Conservation (phyloP, 2,113 vertebrate species). For the Paradoxurus hermaphroditus region DNA sequence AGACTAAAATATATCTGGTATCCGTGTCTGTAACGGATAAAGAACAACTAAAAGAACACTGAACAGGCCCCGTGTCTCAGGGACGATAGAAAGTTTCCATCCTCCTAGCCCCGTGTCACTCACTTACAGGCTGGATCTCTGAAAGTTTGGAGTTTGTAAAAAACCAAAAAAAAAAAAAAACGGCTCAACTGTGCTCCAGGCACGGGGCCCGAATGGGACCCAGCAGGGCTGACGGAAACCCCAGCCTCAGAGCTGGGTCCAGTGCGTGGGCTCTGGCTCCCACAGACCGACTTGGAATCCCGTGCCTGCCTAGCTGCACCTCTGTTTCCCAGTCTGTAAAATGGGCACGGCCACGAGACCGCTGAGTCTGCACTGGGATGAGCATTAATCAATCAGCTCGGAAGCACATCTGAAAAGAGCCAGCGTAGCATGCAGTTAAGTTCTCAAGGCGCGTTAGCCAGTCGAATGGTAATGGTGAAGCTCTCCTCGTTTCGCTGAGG, state of each 20-base stretch:
- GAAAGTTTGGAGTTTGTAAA: not conserved
- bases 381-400: not conserved
- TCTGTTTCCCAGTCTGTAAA: not conserved
- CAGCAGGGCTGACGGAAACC: not conserved
- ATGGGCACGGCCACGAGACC: fast-evolving
- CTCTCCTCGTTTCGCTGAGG: not conserved
- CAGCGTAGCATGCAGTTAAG: not conserved
- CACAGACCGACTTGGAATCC: not conserved
- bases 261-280: not conserved
- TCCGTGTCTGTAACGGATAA: not conserved
- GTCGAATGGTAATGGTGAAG: not conserved
- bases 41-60: not conserved
- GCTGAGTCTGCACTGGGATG: not conserved
- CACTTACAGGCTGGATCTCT: not conserved
- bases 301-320: too few relatives aligned
- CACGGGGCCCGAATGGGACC: fast-evolving
- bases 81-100: not conserved
- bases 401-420: not conserved
- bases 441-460: not conserved
- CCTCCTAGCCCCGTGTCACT: too few relatives aligned
- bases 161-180: not conserved
- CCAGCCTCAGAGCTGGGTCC: not conserved
- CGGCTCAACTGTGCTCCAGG: not conserved
- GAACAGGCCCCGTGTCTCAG: not conserved
- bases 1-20: not conserved